Conservation (phyloP, 2,113 vertebrate genomes). For the Myrmecobius fasciatus region DNA sequence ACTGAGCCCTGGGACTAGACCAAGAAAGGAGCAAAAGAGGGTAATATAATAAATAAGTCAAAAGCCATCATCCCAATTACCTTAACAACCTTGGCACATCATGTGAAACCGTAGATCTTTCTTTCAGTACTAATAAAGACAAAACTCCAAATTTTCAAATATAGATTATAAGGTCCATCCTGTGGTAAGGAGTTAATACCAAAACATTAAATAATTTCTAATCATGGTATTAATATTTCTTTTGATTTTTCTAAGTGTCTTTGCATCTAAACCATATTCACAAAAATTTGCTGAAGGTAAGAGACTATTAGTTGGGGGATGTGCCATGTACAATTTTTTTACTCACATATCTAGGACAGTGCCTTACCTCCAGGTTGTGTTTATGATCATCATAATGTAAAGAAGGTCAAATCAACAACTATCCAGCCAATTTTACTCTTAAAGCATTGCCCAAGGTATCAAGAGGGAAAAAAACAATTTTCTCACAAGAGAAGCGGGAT, state of each 20-base stretch:
- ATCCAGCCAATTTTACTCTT: background rate
- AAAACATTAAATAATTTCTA: background rate
- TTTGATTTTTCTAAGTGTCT: background rate
- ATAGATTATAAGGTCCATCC: background rate
- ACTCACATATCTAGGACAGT: background rate
- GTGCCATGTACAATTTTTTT: background rate
- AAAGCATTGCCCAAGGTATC: background rate
- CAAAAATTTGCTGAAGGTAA: background rate
- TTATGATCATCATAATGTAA: background rate
- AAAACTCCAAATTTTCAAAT: background rate
- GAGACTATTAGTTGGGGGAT: background rate
- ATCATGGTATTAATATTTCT: background rate
- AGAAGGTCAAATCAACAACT: background rate
- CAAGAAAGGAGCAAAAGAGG: background rate
- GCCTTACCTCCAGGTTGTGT: background rate
- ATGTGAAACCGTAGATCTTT: background rate
- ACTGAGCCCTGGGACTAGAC: background rate
- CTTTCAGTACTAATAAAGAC: background rate
- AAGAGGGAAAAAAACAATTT: background rate
- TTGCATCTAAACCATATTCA: background rate
- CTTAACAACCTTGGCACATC: background rate
- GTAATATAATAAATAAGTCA: background rate
- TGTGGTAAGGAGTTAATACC: background rate
- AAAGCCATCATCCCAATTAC: background rate
- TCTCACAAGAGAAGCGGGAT: background rate